A percentile compares a stretch with the other conserved stretches of the same genome.
phyloP scores from a whole-genome alignment of 1,140 invertebrate genomes.

The Drosophila simulans region DNA sequence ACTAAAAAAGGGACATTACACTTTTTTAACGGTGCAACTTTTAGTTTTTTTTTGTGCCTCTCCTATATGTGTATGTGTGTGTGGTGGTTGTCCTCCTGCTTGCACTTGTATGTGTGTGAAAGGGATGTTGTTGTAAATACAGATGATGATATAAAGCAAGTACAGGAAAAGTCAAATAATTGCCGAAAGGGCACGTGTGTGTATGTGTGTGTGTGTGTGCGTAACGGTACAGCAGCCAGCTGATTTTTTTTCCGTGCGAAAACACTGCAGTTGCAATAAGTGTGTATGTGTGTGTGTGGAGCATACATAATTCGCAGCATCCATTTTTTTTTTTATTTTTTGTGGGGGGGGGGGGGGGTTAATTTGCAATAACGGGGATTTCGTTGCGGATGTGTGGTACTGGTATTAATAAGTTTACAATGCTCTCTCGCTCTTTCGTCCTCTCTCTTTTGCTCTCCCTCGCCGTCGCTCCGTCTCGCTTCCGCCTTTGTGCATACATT shows the following conservation, averaged over 20 bases:
- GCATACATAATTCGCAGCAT: conserved; percentile 28
- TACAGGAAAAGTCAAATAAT: conserved; percentile 26
- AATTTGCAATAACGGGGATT: neutral
- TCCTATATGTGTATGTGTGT: neutral
- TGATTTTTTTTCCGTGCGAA: conserved; percentile 32
- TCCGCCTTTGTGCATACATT: conserved; percentile 24
- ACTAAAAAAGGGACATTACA: conserved; percentile 13
- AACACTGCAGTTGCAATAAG: conserved; percentile 14
- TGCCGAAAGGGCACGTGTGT: conserved; percentile 19
- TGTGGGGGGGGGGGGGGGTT: too few species aligned
- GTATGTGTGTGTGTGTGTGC: neutral
- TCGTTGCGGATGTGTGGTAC: conserved; percentile 15
- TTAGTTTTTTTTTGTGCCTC: conserved; percentile 6
- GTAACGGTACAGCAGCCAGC: conserved; percentile 39
- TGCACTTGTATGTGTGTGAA: conserved; percentile 20
- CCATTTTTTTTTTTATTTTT: neutral
- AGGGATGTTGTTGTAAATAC: conserved; percentile 35
- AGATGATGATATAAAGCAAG: conserved; percentile 34
- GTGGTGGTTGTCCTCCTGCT: neutral
- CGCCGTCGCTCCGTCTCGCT: neutral
- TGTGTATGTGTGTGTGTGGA: conserved; percentile 10
- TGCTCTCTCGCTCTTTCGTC: conserved; percentile 7
- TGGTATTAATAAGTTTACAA: conserved; percentile 47
- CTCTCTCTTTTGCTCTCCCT: conserved; percentile 5
- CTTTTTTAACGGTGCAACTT: conserved; percentile 16